Evolutionary conservation across 2,888 invertebrate genomes (phyloP).

Genomic region (Poecilobothrus nobilitatus): DNA sequence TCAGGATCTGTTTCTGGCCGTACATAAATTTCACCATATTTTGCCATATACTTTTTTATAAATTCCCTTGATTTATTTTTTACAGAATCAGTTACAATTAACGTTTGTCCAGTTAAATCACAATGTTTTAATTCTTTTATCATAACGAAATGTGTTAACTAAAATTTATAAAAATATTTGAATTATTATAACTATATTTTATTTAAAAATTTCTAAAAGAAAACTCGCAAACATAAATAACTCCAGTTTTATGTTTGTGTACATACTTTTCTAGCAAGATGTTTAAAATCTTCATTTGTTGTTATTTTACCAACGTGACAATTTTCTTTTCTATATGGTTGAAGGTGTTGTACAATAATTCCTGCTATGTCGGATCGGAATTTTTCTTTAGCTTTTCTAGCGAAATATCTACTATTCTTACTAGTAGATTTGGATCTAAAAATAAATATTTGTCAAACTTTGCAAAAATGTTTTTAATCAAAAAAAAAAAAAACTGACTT

Average conservation of each 20-base stretch:
- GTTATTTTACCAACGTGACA: conserved; percentile 79
- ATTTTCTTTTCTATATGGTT: conserved; percentile 77
- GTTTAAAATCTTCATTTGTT: conserved; percentile 86
- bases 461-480: background rate
- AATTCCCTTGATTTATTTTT: conserved; percentile 92
- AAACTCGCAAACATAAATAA: background rate
- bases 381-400: conserved; percentile 73
- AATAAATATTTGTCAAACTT: background rate
- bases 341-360: conserved; percentile 77
- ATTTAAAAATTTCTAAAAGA: background rate
- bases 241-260: background rate
- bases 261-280: conserved; percentile 80
- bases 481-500: conserved; percentile 24
- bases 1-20: conserved; percentile 34
- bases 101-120: conserved; percentile 48
- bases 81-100: conserved; percentile 49
- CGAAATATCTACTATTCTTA: conserved; percentile 33
- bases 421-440: conserved; percentile 21
- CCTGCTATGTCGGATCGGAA: conserved; percentile 73
- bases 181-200: background rate
- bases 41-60: conserved; percentile 91
- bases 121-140: conserved; percentile 90
- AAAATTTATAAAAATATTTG: conserved; percentile 31
- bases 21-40: conserved; percentile 64
- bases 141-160: conserved; percentile 94